Evolutionary conservation across 2,797 vertebrate genomes (phyloP).

Genomic region (Intellagama lesueurii): DNA sequence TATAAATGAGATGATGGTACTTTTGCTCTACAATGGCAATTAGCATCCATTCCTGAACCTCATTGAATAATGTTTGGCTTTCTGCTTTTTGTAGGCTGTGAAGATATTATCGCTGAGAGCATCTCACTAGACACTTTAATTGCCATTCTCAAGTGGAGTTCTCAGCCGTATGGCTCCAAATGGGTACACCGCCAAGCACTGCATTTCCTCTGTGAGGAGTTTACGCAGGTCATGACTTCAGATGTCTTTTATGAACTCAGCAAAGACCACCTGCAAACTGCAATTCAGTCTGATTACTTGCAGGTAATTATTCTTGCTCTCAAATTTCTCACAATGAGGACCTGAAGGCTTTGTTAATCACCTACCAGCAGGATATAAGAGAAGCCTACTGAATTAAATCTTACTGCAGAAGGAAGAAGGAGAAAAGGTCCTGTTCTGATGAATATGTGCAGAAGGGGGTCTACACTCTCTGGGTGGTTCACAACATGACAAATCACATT

Average conservation of each 20-base stretch:
- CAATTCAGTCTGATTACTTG: slow-evolving; percentile 97
- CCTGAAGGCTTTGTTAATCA: background rate
- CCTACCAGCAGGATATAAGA: background rate
- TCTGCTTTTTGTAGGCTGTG: slow-evolving; percentile 87
- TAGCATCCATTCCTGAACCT: background rate
- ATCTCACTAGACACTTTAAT: slow-evolving; percentile 95
- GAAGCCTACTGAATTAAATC: slow-evolving; percentile 1
- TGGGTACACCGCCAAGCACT: slow-evolving; percentile 98
- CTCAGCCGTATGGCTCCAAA: slow-evolving; percentile 96
- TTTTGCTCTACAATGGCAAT: background rate
- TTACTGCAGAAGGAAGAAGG: background rate
- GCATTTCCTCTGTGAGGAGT: slow-evolving; percentile 99
- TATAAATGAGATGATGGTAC: background rate
- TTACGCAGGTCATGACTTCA: slow-evolving; percentile 95
- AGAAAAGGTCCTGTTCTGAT: background rate
- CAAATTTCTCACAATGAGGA: background rate
- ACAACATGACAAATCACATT: no score
- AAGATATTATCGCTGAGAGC: slow-evolving; percentile 97
- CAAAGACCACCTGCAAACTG: slow-evolving; percentile 95
- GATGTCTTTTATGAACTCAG: slow-evolving; percentile 95
- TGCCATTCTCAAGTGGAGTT: slow-evolving; percentile 98
- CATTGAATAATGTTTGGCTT: background rate
- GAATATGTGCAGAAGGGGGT: background rate
- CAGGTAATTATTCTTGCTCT: slow-evolving; percentile 84
- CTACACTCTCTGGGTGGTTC: background rate